phyloP scores from a whole-genome alignment of 1,140 invertebrate genomes.

The Drosophila paulistorum region DNA sequence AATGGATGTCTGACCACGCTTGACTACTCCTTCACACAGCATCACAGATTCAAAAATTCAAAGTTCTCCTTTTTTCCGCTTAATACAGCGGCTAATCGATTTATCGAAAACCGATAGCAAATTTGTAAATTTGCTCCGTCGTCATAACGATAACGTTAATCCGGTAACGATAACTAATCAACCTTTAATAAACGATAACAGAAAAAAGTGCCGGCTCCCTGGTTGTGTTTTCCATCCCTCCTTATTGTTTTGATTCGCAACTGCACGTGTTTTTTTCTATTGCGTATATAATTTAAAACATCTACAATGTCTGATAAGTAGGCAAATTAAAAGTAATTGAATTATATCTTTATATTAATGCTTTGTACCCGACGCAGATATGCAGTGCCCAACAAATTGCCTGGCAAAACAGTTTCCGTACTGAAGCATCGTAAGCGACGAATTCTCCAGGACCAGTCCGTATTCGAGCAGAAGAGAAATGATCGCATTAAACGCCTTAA shows the following conservation, averaged over 20 bases:
- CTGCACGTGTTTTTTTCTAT: slow-evolving; percentile 6
- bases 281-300: neutral
- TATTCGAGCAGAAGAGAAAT: slow-evolving; percentile 64
- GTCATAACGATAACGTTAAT: too few relatives aligned
- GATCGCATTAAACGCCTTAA: slow-evolving; percentile 58
- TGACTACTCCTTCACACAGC: too few relatives aligned
- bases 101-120: too few relatives aligned
- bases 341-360: neutral
- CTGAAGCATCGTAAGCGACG: slow-evolving; percentile 78
- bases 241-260: neutral
- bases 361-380: slow-evolving; percentile 50
- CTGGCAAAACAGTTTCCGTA: slow-evolving; percentile 80
- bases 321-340: neutral
- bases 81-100: too few relatives aligned
- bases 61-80: too few relatives aligned
- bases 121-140: too few relatives aligned
- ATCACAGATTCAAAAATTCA: too few relatives aligned
- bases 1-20: too few relatives aligned
- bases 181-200: too few relatives aligned
- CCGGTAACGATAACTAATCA: too few relatives aligned
- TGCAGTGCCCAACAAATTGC: slow-evolving; percentile 81
- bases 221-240: too few relatives aligned
- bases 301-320: neutral
- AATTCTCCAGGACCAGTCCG: slow-evolving; percentile 71
- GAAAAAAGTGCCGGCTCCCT: too few relatives aligned